phyloP scores from a whole-genome alignment of 2,797 vertebrate species.

The Gorsachius magnificus region DNA sequence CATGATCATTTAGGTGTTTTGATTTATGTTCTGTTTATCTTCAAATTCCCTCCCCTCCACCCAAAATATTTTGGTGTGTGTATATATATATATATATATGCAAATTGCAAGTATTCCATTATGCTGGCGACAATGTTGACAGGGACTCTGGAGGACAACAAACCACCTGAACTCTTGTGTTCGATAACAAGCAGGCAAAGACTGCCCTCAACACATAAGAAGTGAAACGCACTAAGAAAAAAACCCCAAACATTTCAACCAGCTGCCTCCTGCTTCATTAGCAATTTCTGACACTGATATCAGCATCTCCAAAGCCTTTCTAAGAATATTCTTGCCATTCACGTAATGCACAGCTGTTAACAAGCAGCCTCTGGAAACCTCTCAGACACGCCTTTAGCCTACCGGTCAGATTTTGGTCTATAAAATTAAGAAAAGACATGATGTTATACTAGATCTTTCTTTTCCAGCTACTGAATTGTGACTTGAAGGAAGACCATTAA shows the following conservation, averaged over 20 bases:
- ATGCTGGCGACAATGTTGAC: background rate
- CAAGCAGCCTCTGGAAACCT: background rate
- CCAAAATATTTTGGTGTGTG: background rate
- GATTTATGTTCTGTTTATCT: background rate
- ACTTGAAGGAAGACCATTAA: background rate
- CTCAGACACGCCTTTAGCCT: background rate
- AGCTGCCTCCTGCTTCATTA: background rate
- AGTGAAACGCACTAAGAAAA: background rate
- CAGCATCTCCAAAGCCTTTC: background rate
- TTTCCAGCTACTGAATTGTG: background rate
- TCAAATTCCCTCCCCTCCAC: background rate
- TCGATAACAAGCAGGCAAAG: background rate
- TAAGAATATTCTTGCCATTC: background rate
- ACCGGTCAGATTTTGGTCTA: background rate
- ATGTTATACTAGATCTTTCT: background rate
- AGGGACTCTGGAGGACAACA: background rate
- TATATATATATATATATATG: background rate
- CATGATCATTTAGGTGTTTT: background rate
- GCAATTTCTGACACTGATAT: background rate
- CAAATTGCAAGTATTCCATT: background rate
- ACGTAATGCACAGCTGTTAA: background rate
- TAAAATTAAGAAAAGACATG: background rate
- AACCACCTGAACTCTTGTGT: background rate
- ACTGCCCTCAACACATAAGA: background rate
- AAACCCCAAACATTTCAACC: background rate